phyloP scores from a whole-genome alignment of 2,888 invertebrate genomes.

The Escarpia spicata region DNA sequence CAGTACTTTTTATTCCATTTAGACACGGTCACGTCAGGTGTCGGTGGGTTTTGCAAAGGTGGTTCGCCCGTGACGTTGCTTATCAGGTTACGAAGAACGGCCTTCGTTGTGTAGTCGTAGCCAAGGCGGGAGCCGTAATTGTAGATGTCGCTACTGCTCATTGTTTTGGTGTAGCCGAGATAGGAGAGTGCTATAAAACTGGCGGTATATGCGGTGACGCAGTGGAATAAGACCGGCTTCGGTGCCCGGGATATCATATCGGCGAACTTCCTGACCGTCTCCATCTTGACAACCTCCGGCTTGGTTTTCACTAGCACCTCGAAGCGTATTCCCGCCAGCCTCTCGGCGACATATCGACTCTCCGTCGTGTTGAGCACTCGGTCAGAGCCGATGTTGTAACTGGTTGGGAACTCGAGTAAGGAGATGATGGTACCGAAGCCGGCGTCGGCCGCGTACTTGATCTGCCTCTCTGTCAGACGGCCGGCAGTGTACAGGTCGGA shows the following conservation, averaged over 20 bases:
- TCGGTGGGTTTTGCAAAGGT: neutral
- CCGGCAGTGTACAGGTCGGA: conserved; percentile 51
- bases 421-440: conserved; percentile 56
- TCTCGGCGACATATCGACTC: conserved; percentile 17
- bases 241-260: neutral
- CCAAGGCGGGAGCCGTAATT: neutral
- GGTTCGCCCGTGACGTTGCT: neutral
- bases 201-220: conserved; percentile 23
- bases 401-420: conserved; percentile 40
- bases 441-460: conserved; percentile 56
- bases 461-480: conserved; percentile 50
- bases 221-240: conserved; percentile 47
- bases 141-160: neutral
- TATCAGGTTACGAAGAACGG: neutral
- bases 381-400: neutral
- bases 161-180: conserved; percentile 38
- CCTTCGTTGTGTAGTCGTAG: neutral
- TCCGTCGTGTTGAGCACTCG: neutral
- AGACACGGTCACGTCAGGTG: neutral
- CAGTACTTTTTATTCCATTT: conserved; percentile 50
- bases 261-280: neutral
- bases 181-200: neutral
- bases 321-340: neutral
- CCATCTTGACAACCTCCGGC: neutral
- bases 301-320: neutral